Evolutionary conservation across 2,888 invertebrate species (phyloP).

Genomic region (Caenorhabditis auriculariae): DNA sequence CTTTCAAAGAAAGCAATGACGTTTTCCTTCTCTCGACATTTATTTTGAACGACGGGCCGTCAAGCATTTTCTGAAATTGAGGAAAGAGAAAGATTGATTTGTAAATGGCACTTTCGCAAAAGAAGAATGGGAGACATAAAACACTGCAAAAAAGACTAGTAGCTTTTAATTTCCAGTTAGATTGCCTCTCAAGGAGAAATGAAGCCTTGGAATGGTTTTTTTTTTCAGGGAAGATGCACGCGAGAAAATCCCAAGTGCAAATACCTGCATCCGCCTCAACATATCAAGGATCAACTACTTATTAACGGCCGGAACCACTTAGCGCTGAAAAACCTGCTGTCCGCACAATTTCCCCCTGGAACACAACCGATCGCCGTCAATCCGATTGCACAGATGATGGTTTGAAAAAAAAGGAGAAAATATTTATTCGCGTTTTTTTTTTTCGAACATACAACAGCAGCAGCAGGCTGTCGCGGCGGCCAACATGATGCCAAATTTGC

Average conservation of each 20-base stretch:
- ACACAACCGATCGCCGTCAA: conserved; percentile 17
- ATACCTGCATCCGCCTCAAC: conserved; percentile 99
- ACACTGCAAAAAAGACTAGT: too few relatives aligned
- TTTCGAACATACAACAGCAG: conserved; percentile 37
- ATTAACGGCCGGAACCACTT: conserved; percentile 99
- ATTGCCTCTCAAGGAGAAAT: too few relatives aligned
- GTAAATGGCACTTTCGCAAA: too few relatives aligned
- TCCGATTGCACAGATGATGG: conserved; percentile 23
- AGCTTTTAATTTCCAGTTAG: too few relatives aligned
- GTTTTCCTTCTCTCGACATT: too few relatives aligned
- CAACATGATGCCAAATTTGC: conserved; percentile 41
- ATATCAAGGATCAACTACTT: conserved; percentile 97
- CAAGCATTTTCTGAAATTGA: too few relatives aligned
- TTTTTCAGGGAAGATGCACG: conserved; percentile 94
- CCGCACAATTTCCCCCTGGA: conserved; percentile 34
- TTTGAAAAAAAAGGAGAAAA: conserved; percentile 4
- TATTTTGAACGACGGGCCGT: too few relatives aligned
- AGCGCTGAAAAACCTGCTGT: conserved; percentile 77
- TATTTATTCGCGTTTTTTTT: neutral
- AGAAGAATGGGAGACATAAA: too few relatives aligned
- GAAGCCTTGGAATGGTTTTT: too few relatives aligned
- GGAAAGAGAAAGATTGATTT: too few relatives aligned
- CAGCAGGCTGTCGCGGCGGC: conserved; percentile 40
- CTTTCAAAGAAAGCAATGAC: too few relatives aligned
- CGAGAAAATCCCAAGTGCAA: conserved; percentile 99